These are phyloP conservation scores for Turnix velox DNA, from an alignment of 2,113 vertebrate species.

Conservation along the genomic window DNA sequence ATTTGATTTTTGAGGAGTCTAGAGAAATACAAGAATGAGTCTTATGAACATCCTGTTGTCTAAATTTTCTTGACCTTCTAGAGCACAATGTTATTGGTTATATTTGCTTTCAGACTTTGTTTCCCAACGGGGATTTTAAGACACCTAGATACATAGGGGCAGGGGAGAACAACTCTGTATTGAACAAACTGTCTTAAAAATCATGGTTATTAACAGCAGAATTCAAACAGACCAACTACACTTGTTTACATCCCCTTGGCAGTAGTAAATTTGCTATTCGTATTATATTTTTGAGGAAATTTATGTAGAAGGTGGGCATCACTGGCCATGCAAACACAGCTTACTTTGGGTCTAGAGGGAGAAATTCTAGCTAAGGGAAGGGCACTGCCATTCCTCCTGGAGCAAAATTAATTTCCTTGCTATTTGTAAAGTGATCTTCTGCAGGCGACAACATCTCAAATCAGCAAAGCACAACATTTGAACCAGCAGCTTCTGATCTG, in stretches of 20 bases:
- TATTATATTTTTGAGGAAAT: background rate
- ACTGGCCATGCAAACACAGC: fast-evolving
- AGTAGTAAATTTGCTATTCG: background rate
- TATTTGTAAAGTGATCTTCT: background rate
- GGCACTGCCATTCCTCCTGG: background rate
- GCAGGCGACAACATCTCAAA: background rate
- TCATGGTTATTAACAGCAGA: background rate
- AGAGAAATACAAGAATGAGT: background rate
- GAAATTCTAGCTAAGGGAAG: background rate
- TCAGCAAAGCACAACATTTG: background rate
- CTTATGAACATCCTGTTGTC: background rate
- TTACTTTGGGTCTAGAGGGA: background rate
- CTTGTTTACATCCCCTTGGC: background rate
- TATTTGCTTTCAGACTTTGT: background rate
- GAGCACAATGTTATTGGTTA: background rate
- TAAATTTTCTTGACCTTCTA: background rate
- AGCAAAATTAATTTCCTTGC: background rate
- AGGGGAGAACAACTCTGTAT: fast-evolving
- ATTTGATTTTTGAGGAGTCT: background rate
- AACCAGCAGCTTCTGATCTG: background rate
- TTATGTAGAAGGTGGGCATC: background rate
- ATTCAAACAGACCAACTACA: background rate
- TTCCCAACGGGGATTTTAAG: background rate
- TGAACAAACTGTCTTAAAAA: background rate
- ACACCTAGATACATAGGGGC: fast-evolving